A percentile compares a stretch with the other conserved stretches of the same genome.
phyloP scores from a whole-genome alignment of 2,888 invertebrate species.

The Phrixothrix hirtus region DNA sequence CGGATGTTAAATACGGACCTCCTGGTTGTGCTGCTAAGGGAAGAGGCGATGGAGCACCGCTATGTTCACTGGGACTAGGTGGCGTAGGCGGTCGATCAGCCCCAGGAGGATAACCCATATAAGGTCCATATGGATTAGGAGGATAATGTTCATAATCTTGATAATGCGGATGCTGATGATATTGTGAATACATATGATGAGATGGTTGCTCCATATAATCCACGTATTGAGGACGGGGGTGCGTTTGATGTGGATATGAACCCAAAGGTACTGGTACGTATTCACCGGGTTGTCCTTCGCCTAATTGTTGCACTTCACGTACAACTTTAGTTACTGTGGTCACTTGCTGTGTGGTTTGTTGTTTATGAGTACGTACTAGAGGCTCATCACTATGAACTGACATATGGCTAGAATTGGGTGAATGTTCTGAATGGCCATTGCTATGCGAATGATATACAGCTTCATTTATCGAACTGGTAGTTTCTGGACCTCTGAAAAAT shows the following conservation, averaged over 20 bases:
- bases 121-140: constrained; percentile 56
- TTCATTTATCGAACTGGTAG: constrained; percentile 42
- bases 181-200: constrained; percentile 58
- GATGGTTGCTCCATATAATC: constrained; percentile 58
- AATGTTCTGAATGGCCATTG: constrained; percentile 69
- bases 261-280: constrained; percentile 60
- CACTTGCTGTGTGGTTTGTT: constrained; percentile 71
- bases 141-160: constrained; percentile 65
- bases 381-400: constrained; percentile 60
- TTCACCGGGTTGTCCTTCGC: constrained; percentile 60
- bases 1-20: constrained; percentile 64
- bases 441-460: constrained; percentile 58
- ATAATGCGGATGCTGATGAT: constrained; percentile 59
- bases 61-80: constrained; percentile 62
- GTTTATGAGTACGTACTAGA: constrained; percentile 66
- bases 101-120: constrained; percentile 55
- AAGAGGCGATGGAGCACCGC: constrained; percentile 61
- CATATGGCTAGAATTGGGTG: constrained; percentile 62
- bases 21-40: constrained; percentile 53
- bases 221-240: constrained; percentile 54
- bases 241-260: constrained; percentile 50
- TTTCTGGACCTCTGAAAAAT: constrained; percentile 33
- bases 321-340: constrained; percentile 73
- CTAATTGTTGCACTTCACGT: constrained; percentile 64
- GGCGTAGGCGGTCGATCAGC: constrained; percentile 59